phyloP scores from a whole-genome alignment of 2,797 vertebrate genomes.

The Rhynchotus rufescens region DNA sequence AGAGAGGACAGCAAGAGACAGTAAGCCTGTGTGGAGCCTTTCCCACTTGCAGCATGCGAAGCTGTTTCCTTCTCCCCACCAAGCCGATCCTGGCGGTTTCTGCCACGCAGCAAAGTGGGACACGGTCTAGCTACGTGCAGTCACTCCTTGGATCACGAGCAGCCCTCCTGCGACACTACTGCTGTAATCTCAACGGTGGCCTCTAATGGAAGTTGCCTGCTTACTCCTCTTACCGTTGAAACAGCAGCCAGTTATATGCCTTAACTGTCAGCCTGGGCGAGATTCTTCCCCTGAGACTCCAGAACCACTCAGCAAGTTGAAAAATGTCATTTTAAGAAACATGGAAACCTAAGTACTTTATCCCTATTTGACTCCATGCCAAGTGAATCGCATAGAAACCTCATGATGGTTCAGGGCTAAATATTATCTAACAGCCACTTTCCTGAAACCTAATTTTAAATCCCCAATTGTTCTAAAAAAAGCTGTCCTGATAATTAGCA shows the following conservation, averaged over 20 bases:
- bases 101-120: not conserved
- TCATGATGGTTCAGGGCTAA: not conserved
- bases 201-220: constrained; percentile 45
- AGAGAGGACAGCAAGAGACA: not conserved
- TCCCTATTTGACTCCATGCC: constrained; percentile 40
- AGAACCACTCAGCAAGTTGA: not conserved
- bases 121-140: not conserved
- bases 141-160: not conserved
- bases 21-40: not conserved
- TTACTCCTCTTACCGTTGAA: constrained; percentile 25
- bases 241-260: not conserved
- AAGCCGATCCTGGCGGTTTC: not conserved
- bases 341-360: constrained; percentile 13
- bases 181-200: not conserved
- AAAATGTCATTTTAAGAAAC: constrained; percentile 55
- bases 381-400: not conserved
- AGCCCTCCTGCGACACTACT: not conserved
- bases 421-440: constrained; percentile 25
- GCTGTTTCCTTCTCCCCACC: not conserved
- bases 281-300: not conserved
- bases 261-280: constrained; percentile 1
- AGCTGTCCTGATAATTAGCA: not conserved
- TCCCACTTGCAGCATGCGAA: not conserved
- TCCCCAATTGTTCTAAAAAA: not conserved
- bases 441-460: not conserved